Evolutionary conservation across 2,113 vertebrate species (phyloP).

Genomic region (Chamaea fasciata): DNA sequence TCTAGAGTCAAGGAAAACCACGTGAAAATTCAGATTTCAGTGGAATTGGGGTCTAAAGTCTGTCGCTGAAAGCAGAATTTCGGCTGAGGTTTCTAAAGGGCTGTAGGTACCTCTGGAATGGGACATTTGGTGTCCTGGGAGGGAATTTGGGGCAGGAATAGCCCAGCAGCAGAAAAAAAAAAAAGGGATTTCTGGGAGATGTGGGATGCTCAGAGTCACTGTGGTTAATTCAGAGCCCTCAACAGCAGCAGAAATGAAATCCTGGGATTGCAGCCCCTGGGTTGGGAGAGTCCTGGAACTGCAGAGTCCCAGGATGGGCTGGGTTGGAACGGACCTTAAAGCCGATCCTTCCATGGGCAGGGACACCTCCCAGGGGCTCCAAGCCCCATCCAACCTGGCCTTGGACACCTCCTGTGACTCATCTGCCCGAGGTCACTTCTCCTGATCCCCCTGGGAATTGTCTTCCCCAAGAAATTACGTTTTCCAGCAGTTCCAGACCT

Average conservation of each 20-base stretch:
- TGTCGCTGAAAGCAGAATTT: not conserved
- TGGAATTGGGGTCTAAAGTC: not conserved
- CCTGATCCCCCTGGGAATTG: not conserved
- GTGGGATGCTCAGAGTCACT: not conserved
- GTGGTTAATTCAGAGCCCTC: not conserved
- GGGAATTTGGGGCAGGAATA: not conserved
- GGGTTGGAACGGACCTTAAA: not conserved
- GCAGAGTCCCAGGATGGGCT: not conserved
- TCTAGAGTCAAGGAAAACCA: not conserved
- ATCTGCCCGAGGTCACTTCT: not conserved
- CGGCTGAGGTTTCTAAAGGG: not conserved
- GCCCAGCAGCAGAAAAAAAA: not conserved
- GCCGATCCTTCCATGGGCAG: not conserved
- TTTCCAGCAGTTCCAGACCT: not conserved
- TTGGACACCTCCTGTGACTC: not conserved
- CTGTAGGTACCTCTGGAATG: not conserved
- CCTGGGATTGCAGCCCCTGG: not conserved
- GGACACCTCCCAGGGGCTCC: not conserved
- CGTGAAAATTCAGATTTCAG: not conserved
- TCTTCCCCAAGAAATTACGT: fast-evolving
- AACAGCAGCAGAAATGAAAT: not conserved
- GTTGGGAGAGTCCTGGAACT: not conserved
- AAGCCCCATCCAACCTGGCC: not conserved
- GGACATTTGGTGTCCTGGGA: not conserved
- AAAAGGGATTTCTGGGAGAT: not conserved